Evolutionary conservation across 1,140 invertebrate genomes (phyloP).

Genomic region (Oscheius sp.): DNA sequence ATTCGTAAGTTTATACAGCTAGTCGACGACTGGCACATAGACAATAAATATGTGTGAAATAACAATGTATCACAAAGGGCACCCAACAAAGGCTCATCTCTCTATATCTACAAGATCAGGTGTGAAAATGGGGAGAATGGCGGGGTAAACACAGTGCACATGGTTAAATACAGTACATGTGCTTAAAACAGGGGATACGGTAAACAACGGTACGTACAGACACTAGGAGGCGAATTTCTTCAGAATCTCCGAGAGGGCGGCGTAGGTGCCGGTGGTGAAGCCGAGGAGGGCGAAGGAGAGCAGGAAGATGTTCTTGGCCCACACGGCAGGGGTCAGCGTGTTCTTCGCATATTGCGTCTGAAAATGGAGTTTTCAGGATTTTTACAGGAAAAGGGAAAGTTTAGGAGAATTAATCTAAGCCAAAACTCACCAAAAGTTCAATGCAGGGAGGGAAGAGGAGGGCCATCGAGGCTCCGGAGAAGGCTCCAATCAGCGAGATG

Average conservation of each 20-base stretch:
- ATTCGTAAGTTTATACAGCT: too few species aligned
- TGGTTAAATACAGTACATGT: too few species aligned
- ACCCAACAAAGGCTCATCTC: too few species aligned
- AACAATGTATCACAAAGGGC: too few species aligned
- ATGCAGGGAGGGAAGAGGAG: slow-evolving; percentile 58
- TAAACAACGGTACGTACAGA: too few species aligned
- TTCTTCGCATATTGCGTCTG: slow-evolving; percentile 22
- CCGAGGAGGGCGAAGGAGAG: slow-evolving; percentile 37
- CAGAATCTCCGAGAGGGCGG: slow-evolving; percentile 33
- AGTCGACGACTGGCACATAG: too few species aligned
- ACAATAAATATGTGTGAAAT: too few species aligned
- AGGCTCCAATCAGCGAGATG: slow-evolving; percentile 57
- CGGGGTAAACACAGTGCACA: too few species aligned
- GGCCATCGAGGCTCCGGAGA: slow-evolving; percentile 55
- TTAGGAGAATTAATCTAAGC: background rate
- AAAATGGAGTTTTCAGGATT: background rate
- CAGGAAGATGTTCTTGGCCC: slow-evolving; percentile 37
- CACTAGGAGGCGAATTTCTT: slow-evolving; percentile 32
- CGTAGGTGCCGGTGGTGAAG: slow-evolving; percentile 44
- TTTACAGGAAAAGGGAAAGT: too few species aligned
- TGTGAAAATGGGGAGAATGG: too few species aligned
- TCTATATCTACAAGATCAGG: too few species aligned
- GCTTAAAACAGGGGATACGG: too few species aligned
- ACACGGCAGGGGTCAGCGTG: slow-evolving; percentile 6
- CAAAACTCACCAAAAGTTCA: slow-evolving; percentile 48